phyloP scores from a whole-genome alignment of 1,140 invertebrate species.

The Diprion similis region DNA sequence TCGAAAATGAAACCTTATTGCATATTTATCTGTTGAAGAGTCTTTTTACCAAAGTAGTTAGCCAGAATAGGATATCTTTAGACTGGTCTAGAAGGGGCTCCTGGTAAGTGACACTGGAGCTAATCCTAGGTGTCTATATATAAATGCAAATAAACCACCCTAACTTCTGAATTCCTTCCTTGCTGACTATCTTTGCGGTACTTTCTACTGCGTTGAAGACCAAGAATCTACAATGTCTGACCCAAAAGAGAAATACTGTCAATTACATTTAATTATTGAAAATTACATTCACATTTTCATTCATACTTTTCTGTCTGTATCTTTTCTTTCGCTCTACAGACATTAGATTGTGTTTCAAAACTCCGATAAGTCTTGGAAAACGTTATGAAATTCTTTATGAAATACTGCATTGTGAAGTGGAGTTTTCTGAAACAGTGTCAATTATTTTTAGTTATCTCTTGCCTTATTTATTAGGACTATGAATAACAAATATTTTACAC shows the following conservation, averaged over 20 bases:
- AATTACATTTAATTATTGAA: not conserved
- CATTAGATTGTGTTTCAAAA: no score
- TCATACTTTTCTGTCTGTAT: no score
- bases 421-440: no score
- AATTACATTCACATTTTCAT: no score
- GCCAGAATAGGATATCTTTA: not conserved
- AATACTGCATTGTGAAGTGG: no score
- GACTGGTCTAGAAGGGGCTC: not conserved
- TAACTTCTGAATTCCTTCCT: not conserved
- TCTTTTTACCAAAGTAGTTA: not conserved
- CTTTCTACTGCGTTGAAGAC: not conserved
- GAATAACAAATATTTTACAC: no score
- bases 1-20: not conserved
- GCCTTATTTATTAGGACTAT: no score
- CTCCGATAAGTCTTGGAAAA: no score
- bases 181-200: not conserved
- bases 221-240: not conserved
- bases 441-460: no score
- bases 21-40: not conserved
- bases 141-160: slow-evolving; percentile 4
- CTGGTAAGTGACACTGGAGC: not conserved
- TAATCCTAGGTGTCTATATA: slow-evolving; percentile 8
- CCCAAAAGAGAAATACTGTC: not conserved
- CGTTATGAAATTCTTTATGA: no score
- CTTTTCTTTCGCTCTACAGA: no score